Base-by-base conservation (phyloP, 2,888 invertebrate genomes). In the Adineta ricciae region DNA sequence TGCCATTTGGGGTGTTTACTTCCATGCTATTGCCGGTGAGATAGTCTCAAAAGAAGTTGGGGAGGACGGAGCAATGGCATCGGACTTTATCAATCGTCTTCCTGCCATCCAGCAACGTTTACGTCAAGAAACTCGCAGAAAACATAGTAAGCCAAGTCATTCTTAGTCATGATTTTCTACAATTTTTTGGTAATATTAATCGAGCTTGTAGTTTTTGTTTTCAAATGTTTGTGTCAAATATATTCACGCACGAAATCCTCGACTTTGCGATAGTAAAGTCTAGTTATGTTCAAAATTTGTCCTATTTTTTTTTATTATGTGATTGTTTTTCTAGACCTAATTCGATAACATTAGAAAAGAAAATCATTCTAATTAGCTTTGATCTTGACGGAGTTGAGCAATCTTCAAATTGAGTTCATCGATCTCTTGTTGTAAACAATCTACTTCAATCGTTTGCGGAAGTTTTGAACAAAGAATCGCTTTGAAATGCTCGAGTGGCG, bases 381-480 rank as follows among this genome's bases (percentile, higher is more conserved):
- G 19, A 19, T 16, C 3, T 16, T 64, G 64, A 16, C 32, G 32
- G 4, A 64, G 19, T 64, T 64, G 64, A 32, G 64, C 27, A 32
- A 64, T 32, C 19, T 64, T 11, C 19, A 36, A 3, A 32, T 36
- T 64, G 32, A 64, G 27, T 32, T 64, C 64, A 64, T 64, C 64
- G 8, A 64, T 64, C 32, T 64, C 64, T 36, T 64, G 64, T 64
- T 64, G 64, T 64, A 64, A 64, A 64, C 64, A 64, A 64, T 64
- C 64, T 19, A 19, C 64, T 64, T 64, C 64, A 64, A 64, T 64
- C 3, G 64, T 64, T 64, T 64, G 64, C 19, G 64, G 64, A 36
- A 64, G 32, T 64, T 64, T 64, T 24, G 64, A 64, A 64, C 64
- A 32, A 14, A 64, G 64, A 36, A 64, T 64, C 27, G 32, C 27